These are phyloP conservation scores for Autographa pulchrina DNA, from an alignment of 2,888 invertebrate genomes.

Conservation along the genomic window DNA sequence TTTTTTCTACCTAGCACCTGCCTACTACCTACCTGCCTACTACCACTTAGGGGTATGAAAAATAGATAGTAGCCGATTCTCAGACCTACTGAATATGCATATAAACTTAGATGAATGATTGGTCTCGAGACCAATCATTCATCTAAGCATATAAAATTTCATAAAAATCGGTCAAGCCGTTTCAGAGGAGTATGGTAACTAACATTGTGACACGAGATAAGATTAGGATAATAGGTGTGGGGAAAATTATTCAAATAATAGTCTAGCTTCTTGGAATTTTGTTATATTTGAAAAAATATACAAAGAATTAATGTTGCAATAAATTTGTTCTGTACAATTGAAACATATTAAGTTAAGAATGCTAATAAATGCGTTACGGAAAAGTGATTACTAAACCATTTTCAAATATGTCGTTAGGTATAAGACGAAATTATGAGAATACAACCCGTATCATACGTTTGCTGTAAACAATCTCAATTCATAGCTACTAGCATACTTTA, in stretches of 20 bases:
- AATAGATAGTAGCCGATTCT: too few relatives aligned
- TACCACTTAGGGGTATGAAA: too few relatives aligned
- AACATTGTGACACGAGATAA: too few relatives aligned
- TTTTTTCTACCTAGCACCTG: too few relatives aligned
- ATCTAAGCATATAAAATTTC: too few relatives aligned
- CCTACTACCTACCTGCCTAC: too few relatives aligned
- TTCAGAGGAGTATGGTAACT: too few relatives aligned
- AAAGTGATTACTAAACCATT: constrained; percentile 60
- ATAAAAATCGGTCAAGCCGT: too few relatives aligned
- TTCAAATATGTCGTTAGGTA: constrained; percentile 56
- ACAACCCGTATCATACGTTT: constrained; percentile 69
- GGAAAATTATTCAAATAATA: constrained; percentile 16
- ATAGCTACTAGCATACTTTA: constrained; percentile 34
- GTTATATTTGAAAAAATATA: constrained; percentile 88
- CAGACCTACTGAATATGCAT: too few relatives aligned
- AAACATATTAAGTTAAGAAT: constrained; percentile 75
- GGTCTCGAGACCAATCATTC: too few relatives aligned
- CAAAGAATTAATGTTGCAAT: constrained; percentile 82
- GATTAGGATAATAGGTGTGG: too few relatives aligned
- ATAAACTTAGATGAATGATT: too few relatives aligned
- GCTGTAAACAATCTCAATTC: constrained; percentile 48
- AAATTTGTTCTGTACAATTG: constrained; percentile 85
- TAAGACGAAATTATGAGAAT: constrained; percentile 58
- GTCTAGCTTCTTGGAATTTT: constrained; percentile 69
- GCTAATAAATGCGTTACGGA: constrained; percentile 84